Conservation (phyloP, 2,113 vertebrate species). For the Chaetodon auriga region DNA sequence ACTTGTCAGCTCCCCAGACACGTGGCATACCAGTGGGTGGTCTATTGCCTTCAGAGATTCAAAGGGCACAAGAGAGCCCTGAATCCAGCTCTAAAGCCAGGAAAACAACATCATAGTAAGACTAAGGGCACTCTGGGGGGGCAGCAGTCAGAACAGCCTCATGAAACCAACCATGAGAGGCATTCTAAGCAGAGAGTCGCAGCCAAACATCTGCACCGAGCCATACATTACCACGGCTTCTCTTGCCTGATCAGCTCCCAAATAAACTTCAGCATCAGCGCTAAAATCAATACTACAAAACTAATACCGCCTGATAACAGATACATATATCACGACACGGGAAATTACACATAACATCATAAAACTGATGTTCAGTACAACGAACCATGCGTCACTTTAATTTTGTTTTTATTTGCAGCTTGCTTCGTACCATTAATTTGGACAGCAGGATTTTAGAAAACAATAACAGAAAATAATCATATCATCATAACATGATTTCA, state of each 20-base stretch:
- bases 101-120: conserved; percentile 71
- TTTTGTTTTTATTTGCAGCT: background rate
- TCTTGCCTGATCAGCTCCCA: background rate
- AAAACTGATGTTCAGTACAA: background rate
- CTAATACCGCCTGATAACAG: background rate
- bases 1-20: conserved; percentile 69
- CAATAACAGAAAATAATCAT: background rate
- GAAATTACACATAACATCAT: background rate
- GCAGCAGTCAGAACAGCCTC: conserved; percentile 51
- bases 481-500: background rate
- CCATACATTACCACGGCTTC: background rate
- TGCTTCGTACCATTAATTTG: background rate
- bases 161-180: conserved; percentile 65
- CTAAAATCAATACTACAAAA: background rate
- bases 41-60: conserved; percentile 72
- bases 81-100: conserved; percentile 60
- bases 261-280: background rate
- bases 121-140: conserved; percentile 70
- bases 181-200: conserved; percentile 64
- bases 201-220: conserved; percentile 47
- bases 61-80: conserved; percentile 70
- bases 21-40: conserved; percentile 67
- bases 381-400: background rate
- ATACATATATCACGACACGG: no score
- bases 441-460: background rate